phyloP scores from a whole-genome alignment of 2,113 vertebrate species.

The Apaloderma vittatum region DNA sequence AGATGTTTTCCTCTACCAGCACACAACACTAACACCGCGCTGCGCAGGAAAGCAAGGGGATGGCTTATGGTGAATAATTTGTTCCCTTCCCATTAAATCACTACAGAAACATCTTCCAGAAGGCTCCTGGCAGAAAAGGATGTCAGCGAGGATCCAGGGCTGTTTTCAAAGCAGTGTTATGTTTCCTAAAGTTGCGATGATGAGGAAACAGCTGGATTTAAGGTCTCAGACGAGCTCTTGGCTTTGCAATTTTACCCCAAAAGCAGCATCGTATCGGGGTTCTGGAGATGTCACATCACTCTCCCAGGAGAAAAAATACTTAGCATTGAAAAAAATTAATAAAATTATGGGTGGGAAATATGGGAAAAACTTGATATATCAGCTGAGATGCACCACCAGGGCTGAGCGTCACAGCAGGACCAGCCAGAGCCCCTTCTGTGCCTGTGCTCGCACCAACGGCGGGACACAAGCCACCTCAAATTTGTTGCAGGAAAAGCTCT shows the following conservation, averaged over 20 bases:
- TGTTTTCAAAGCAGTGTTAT: neutral
- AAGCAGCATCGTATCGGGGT: fast-evolving
- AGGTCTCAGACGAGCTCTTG: neutral
- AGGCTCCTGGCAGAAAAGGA: neutral
- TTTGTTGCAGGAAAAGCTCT: neutral
- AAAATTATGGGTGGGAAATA: neutral
- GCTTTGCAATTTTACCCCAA: neutral
- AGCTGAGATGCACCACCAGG: neutral
- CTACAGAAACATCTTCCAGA: neutral
- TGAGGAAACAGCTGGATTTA: neutral
- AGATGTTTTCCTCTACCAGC: neutral
- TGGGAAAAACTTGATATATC: fast-evolving
- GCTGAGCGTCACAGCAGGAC: fast-evolving
- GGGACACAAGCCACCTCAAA: neutral
- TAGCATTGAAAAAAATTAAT: neutral
- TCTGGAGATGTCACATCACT: neutral
- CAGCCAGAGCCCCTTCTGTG: neutral
- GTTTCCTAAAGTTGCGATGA: neutral
- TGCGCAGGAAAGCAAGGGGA: neutral
- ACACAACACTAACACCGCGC: fast-evolving
- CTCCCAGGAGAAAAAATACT: neutral
- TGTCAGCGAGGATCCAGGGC: neutral
- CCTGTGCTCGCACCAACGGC: fast-evolving
- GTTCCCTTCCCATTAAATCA: neutral
- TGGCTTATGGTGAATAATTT: neutral